These are phyloP conservation scores for Apotomis betuletana DNA, from an alignment of 2,888 invertebrate species.

Conservation along the genomic window DNA sequence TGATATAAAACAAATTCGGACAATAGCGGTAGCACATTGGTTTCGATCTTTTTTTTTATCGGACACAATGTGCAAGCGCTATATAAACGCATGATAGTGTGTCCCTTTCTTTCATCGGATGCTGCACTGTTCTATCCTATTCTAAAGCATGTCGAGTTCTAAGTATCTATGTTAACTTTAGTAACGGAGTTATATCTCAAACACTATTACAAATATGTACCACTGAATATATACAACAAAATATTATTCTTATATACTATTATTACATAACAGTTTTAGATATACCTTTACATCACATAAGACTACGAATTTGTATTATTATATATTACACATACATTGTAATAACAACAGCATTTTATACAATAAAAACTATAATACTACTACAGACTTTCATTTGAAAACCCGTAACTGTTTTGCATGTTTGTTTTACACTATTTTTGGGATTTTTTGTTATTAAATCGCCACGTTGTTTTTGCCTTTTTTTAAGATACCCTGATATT, in stretches of 20 bases:
- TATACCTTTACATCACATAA: constrained; percentile 11
- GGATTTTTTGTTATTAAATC: constrained; percentile 6
- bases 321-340: constrained; percentile 29
- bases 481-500: not conserved
- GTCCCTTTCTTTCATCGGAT: constrained; percentile 2
- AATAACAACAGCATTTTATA: constrained; percentile 44
- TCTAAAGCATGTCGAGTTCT: constrained; percentile 21
- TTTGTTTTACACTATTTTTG: constrained; percentile 24
- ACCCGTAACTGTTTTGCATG: constrained; percentile 30
- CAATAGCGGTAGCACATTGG: too few species aligned
- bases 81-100: constrained; percentile 9
- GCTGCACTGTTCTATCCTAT: constrained; percentile 11
- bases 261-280: not conserved
- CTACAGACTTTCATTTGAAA: constrained; percentile 57
- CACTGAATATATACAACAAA: not conserved
- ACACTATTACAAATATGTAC: constrained; percentile 8
- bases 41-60: not conserved
- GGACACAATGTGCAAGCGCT: not conserved
- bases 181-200: not conserved
- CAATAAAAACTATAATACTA: constrained; percentile 55
- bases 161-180: not conserved
- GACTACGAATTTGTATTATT: not conserved
- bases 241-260: constrained; percentile 4
- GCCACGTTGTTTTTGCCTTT: constrained; percentile 30
- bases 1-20: too few species aligned